Evolutionary conservation across 2,888 invertebrate species (phyloP).

Genomic region (Monochamus alternatus): DNA sequence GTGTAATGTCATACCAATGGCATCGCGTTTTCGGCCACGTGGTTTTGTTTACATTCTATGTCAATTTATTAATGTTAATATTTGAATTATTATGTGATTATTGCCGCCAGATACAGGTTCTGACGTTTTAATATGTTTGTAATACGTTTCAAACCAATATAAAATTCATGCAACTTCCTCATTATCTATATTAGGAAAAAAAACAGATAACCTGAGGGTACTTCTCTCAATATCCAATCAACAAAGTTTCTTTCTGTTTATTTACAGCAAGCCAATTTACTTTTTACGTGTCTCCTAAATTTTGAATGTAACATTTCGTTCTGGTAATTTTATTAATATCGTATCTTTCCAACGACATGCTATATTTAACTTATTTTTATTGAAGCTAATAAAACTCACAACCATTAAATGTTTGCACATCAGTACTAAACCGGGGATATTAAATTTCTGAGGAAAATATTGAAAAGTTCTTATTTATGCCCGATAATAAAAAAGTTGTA

Average conservation of each 20-base stretch:
- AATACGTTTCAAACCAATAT: too few species aligned
- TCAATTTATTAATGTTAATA: too few species aligned
- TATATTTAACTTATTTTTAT: slow-evolving; percentile 14
- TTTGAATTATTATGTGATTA: too few species aligned
- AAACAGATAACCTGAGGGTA: too few species aligned
- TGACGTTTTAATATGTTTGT: too few species aligned
- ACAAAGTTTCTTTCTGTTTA: background rate
- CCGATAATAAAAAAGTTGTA: slow-evolving; percentile 35
- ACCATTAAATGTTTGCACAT: slow-evolving; percentile 25
- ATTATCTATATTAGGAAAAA: too few species aligned
- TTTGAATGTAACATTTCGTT: slow-evolving; percentile 2
- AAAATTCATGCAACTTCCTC: too few species aligned
- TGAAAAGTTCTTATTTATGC: slow-evolving; percentile 37
- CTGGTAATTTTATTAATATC: slow-evolving; percentile 3
- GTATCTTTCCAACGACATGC: background rate
- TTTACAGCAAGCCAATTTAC: background rate
- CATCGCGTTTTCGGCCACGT: too few species aligned
- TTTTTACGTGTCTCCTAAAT: slow-evolving; percentile 1
- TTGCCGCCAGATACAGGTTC: too few species aligned
- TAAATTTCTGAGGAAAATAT: slow-evolving; percentile 35
- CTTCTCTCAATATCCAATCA: background rate
- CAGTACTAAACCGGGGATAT: slow-evolving; percentile 18
- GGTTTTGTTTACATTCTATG: too few species aligned
- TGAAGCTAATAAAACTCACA: slow-evolving; percentile 15
- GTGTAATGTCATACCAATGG: too few species aligned